A percentile compares a stretch with the other conserved stretches of the same genome.
Evolutionary conservation across 1,140 invertebrate genomes (phyloP).

Genomic region (Euschistus heros): DNA sequence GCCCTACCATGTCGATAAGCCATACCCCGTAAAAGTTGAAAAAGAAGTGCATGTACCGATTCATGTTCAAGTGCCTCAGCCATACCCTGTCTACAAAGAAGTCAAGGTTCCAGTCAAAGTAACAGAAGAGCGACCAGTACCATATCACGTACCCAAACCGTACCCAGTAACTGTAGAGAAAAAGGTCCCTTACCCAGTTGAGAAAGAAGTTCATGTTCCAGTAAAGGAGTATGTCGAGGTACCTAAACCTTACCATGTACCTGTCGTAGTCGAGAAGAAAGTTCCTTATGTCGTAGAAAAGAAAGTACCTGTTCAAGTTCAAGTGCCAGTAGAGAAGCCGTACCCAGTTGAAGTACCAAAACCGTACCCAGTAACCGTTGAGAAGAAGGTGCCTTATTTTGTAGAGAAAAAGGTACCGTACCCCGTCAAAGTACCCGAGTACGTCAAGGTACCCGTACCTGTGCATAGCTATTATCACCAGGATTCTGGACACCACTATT

Average conservation of each 20-base stretch:
- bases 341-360: slow-evolving; percentile 7
- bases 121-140: neutral
- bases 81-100: slow-evolving; percentile 10
- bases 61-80: neutral
- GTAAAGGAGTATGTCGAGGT: slow-evolving; percentile 8
- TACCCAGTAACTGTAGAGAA: neutral
- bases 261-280: neutral
- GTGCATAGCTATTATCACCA: no score
- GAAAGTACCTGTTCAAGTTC: neutral
- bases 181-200: slow-evolving; percentile 1
- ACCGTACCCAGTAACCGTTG: slow-evolving; percentile 1
- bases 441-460: slow-evolving; percentile 5
- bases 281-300: slow-evolving; percentile 8
- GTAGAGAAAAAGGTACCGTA: slow-evolving; percentile 9
- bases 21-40: neutral
- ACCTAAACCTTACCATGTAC: neutral
- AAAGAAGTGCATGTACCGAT: neutral
- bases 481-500: no score
- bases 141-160: neutral
- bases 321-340: slow-evolving; percentile 4
- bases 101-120: slow-evolving; percentile 6
- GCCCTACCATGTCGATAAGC: slow-evolving; percentile 7
- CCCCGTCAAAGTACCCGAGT: slow-evolving; percentile 3
- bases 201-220: neutral
- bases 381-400: slow-evolving; percentile 7